Evolutionary conservation across 2,888 invertebrate species (phyloP), one percentile per base, ranked within the genome.

Genomic region (Drosophila prostipennis): DNA sequence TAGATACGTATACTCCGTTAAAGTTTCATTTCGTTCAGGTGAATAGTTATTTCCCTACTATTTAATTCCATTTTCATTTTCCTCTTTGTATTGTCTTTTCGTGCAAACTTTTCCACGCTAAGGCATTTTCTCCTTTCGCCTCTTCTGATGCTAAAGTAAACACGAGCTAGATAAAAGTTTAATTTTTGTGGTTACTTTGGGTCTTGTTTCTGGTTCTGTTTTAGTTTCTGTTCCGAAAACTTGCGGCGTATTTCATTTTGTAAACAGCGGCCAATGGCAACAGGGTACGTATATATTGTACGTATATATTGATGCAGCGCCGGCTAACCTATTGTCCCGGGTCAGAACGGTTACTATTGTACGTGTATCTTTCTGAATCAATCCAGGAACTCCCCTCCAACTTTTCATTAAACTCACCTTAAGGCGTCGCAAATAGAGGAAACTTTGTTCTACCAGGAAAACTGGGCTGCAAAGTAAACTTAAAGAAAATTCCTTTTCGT

Each of bases 191-290:
- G 29, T 29, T 46, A 29, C 46, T 29, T 29, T 26, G 14, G 46
- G 14, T 46, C 29, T 46, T 29, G 46, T 46, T 46, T 14, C 14
- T 46, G 8, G 14, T 29, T 46, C 29, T 8, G 29, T 29, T 46
- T 46, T 46, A 46, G 34, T 59, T 34, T 51, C 43, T 34, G 34
- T 53, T 34, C 52, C 63, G 69, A 78, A 87, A 82, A 83, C 85
- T 83, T 83, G 87, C 79, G 79, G 87, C 82, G 87, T 83, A 87
- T 83, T 83, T 83, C 84, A 87, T 45, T 45, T 26, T 45, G 43
- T 26, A 45, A 45, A 45, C 26, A 45, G 26, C 26, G 7, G 3
- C n/a, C n/a, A 45, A 26, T 26, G 26, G 43, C 43, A 45, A 26
- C 43, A 26, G 43, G 43, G 29, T 1, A 29, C 29, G 2, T 29